phyloP scores from a whole-genome alignment of 2,113 vertebrate genomes.

The Osmerus eperlanus region DNA sequence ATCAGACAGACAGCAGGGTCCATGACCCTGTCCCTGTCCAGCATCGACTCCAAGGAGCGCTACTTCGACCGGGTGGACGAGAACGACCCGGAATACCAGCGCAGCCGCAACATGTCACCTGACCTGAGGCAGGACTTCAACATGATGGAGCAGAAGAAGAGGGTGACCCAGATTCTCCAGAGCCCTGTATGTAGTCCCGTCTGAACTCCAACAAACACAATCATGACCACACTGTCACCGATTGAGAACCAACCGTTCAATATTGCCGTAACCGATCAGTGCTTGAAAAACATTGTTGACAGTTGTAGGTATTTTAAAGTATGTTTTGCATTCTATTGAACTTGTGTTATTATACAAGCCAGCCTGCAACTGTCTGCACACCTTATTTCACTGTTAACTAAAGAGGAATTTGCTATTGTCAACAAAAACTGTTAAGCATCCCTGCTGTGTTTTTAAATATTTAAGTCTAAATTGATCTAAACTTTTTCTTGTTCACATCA shows the following conservation, averaged over 20 bases:
- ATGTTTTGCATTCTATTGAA: too few species aligned
- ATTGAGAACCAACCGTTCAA: too few species aligned
- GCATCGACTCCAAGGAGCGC: conserved; percentile 81
- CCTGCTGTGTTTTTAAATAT: conserved; percentile 3
- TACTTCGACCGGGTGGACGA: conserved; percentile 84
- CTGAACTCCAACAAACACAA: too few species aligned
- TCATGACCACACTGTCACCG: too few species aligned
- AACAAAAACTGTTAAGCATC: not conserved
- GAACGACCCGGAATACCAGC: conserved; percentile 80
- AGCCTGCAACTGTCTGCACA: too few species aligned
- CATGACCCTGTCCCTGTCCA: conserved; percentile 80
- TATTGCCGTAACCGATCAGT: too few species aligned
- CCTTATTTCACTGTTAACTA: conserved; percentile 1
- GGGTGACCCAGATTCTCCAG: conserved; percentile 94
- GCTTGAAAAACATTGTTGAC: too few species aligned
- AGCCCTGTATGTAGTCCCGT: conserved; percentile 81
- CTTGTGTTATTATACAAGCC: too few species aligned
- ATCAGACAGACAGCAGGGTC: conserved; percentile 75
- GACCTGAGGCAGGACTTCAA: conserved; percentile 96
- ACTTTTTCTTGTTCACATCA: not conserved
- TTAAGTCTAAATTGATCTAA: not conserved
- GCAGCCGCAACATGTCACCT: conserved; percentile 86
- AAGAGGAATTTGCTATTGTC: not conserved
- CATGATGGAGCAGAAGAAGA: conserved; percentile 98
- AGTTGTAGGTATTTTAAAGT: too few species aligned